These are phyloP conservation scores for Ivindomyrus marchei DNA, from an alignment of 2,113 vertebrate genomes.

Conservation along the genomic window DNA sequence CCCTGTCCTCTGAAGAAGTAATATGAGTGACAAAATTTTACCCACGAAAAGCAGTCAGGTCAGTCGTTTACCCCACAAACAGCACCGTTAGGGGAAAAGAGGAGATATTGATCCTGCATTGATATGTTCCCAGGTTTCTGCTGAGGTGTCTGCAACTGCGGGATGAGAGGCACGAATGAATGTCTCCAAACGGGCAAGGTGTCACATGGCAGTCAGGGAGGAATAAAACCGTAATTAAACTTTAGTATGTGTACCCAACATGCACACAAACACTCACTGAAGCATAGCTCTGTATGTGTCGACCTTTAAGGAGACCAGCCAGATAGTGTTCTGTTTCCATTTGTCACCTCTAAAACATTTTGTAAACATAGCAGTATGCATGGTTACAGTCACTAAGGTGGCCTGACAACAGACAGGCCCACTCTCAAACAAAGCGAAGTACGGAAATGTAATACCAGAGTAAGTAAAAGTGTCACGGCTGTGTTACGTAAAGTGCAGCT, in stretches of 20 bases:
- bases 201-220: background rate
- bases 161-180: background rate
- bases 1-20: background rate
- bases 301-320: background rate
- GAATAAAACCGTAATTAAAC: background rate
- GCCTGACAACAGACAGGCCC: conserved; percentile 64
- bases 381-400: conserved; percentile 75
- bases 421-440: conserved; percentile 64
- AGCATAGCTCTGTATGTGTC: background rate
- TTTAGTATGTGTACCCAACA: background rate
- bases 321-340: conserved; percentile 43
- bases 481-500: background rate
- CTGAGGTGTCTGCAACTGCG: background rate
- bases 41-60: background rate
- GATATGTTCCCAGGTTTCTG: background rate
- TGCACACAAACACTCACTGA: background rate
- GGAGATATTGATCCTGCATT: background rate
- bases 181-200: background rate
- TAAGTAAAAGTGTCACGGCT: background rate
- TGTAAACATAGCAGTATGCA: conserved; percentile 69
- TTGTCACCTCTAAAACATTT: conserved; percentile 61
- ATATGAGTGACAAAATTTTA: background rate
- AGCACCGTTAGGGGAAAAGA: background rate
- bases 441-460: conserved; percentile 66
- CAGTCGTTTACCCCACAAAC: background rate